These are phyloP conservation scores for Drosophila birchii DNA, from an alignment of 2,888 invertebrate genomes.

Conservation along the genomic window DNA sequence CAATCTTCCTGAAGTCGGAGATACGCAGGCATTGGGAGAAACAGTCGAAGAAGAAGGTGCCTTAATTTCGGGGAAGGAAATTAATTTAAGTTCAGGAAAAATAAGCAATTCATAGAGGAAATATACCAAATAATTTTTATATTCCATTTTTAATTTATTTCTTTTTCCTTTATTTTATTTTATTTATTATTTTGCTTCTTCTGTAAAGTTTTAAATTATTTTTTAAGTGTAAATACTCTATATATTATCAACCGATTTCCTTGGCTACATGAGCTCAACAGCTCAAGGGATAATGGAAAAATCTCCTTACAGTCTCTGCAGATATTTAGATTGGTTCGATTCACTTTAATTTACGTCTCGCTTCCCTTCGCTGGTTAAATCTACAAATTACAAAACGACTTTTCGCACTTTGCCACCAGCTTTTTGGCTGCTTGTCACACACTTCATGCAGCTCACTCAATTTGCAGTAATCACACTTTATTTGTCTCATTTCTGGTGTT, in stretches of 20 bases:
- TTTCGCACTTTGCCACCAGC: slow-evolving; percentile 15
- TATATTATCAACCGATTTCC: neutral
- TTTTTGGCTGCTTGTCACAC: slow-evolving; percentile 46
- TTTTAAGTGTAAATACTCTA: neutral
- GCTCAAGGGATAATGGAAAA: slow-evolving; percentile 19
- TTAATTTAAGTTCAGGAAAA: neutral
- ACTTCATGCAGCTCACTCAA: slow-evolving; percentile 67
- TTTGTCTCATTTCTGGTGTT: slow-evolving; percentile 73
- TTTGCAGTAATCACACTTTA: slow-evolving; percentile 78
- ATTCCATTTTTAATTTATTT: too few relatives aligned
- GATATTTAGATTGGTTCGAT: slow-evolving; percentile 4
- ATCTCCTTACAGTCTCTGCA: slow-evolving; percentile 5
- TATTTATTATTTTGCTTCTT: neutral
- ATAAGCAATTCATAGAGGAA: neutral
- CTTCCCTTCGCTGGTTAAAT: slow-evolving; percentile 3
- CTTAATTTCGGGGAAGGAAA: neutral
- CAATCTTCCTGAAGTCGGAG: slow-evolving; percentile 6
- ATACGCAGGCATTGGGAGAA: neutral
- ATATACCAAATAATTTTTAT: neutral
- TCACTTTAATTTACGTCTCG: slow-evolving; percentile 6
- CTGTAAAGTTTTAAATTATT: neutral
- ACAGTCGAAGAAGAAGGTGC: neutral
- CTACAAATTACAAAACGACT: slow-evolving; percentile 20
- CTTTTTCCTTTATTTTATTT: too few relatives aligned
- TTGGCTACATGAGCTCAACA: slow-evolving; percentile 5